Base-by-base conservation (phyloP, 2,797 vertebrate species). In the Epinephelus awoara region DNA sequence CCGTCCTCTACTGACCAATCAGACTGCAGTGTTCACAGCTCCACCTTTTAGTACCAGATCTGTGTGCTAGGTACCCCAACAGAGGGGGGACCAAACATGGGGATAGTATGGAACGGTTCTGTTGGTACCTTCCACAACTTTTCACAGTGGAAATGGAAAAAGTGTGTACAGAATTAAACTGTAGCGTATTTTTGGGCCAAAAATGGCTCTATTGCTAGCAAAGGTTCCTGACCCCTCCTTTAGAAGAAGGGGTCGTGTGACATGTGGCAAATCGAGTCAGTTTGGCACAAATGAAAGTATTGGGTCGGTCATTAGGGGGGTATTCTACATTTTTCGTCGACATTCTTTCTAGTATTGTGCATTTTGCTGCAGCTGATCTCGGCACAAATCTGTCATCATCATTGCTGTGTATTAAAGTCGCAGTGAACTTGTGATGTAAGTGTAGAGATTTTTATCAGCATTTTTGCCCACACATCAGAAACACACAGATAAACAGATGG, bases 401-500 rank as follows among this genome's bases (percentile, higher is more conserved):
- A n/a, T n/a, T n/a, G 46, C 38, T 49, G 55, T 21, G 15, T 4
- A 3, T 25, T 56, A 49, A 46, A 38, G 42, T 38, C 18, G 0
- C 18, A 23, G 25, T 38, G 21, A 44, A 75, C 21, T 21, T 81
- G 56, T 47, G 62, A 62, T 67, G 61, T 0, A 51, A 19, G 46
- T 6, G 13, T 6, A 51, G 17, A 46, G 5, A n/a, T 56, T 65
- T 73, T 19, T 42, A 75, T 70, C 58, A 77, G 68, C 29, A 38
- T 77, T 79, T 17, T 51, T 66, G 11, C 57, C n/a, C 59, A 50
- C 19, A 49, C 65, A 65, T 75, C 77, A 78, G 49, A 79, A 72
- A 67, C 42, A 55, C 6, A 34, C 34, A 75, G 9, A 79, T 54
- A 75, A 89, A 75, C 85, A 87, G 83, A 87, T 81, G 68, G 72